Evolutionary conservation across 1,140 invertebrate species (phyloP), one percentile per base, ranked within the genome.

Genomic region (Drosophila sp.): DNA sequence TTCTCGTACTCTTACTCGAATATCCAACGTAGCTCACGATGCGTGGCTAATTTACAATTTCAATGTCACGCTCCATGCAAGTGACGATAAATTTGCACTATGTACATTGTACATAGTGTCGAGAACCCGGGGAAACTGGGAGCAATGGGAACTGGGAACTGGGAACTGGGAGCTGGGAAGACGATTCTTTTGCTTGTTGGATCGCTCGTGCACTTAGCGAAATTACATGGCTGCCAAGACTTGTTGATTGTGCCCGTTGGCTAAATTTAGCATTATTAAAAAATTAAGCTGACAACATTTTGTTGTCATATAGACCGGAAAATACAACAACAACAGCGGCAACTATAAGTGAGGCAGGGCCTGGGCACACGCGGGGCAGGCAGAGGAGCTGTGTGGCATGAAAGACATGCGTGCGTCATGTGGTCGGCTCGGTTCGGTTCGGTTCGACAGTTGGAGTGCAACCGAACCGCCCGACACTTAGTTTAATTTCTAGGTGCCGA

Each of bases 71-170:
- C 86, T 87, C 61, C 62, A 59, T 76, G 87, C 81, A 90, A 90
- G 86, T 90, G 79, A 79, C 86, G 86, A 90, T 90, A 90, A 90
- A 90, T 90, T 90, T 84, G 82, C 82, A 86, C 78, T 72, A 84
- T 76, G 51, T 57, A 29, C 21, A 50, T 63, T 76, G 51, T 57
- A 29, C 21, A 50, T 63, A 50, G 69, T 29, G 61, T 50, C 21
- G 34, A 56, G 36, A 50, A 53, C 41, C 13, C 41, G 9, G 36
- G 36, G 36, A 29, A 29, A 29, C 27, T 45, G 27, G 29, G 29
- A 65, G 27, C 36, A 18, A 34, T 18, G 18, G 41, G 16, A 21
- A 53, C 29, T 9, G 27, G 25, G 25, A 27, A 27, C 38, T 41
- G 63, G 21, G 46, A 34, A 14, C 43, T 34, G 27, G 8, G 51